These are phyloP conservation scores for Plebejus argus DNA, from an alignment of 2,888 invertebrate species.

Conservation along the genomic window DNA sequence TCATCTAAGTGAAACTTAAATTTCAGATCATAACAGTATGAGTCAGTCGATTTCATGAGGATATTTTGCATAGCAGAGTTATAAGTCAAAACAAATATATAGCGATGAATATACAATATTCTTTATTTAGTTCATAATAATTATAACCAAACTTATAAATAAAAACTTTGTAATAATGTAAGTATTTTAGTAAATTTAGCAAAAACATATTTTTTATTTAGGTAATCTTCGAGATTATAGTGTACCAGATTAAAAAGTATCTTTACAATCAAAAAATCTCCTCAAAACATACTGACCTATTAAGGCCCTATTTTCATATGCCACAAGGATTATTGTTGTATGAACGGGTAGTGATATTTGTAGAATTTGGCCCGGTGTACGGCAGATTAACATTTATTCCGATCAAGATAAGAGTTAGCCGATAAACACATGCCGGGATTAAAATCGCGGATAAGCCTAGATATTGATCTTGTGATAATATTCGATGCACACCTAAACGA, in stretches of 20 bases:
- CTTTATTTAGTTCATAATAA: neutral
- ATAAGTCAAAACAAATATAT: no score
- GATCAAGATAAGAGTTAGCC: constrained; percentile 45
- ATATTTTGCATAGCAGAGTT: no score
- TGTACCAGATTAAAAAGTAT: neutral
- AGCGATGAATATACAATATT: neutral
- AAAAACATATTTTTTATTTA: neutral
- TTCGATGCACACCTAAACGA: neutral
- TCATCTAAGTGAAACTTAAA: no score
- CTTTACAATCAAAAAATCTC: neutral
- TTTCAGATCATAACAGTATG: no score
- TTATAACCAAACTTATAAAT: neutral
- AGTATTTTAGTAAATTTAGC: neutral
- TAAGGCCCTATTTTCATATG: neutral
- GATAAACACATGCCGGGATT: constrained; percentile 61
- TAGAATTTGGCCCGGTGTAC: neutral
- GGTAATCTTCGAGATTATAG: neutral
- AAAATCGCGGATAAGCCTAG: constrained; percentile 58
- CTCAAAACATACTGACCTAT: neutral
- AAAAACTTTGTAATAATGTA: neutral
- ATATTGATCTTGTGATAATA: constrained; percentile 62
- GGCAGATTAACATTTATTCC: neutral
- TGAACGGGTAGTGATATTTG: neutral
- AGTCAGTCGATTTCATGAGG: no score
- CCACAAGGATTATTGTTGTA: neutral